Evolutionary conservation across 2,797 vertebrate species (phyloP).

Genomic region (Avahi laniger): DNA sequence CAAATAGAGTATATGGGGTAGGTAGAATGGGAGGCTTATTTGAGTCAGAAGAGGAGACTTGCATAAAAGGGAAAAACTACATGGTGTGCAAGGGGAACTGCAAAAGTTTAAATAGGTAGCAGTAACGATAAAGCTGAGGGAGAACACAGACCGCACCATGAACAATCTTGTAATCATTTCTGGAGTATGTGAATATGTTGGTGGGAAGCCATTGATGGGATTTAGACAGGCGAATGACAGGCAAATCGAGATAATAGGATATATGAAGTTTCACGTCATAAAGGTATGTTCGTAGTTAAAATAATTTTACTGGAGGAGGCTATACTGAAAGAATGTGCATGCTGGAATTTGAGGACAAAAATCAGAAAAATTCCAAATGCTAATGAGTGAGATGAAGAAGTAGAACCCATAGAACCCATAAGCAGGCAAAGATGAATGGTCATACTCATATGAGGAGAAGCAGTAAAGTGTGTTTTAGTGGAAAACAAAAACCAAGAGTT

Average conservation of each 20-base stretch:
- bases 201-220: not conserved
- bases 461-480: not conserved
- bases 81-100: fast-evolving
- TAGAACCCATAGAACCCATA: not conserved
- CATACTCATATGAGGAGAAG: not conserved
- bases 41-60: not conserved
- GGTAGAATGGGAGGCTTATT: not conserved
- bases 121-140: not conserved
- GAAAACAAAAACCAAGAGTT: not conserved
- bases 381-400: not conserved
- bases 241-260: not conserved
- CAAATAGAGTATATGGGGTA: fast-evolving
- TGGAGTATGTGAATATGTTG: not conserved
- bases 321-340: fast-evolving
- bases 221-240: not conserved
- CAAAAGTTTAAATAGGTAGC: not conserved
- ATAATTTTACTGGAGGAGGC: not conserved
- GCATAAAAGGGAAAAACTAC: not conserved
- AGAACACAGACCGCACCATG: not conserved
- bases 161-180: not conserved
- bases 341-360: not conserved
- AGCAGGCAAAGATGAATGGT: not conserved
- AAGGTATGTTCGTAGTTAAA: not conserved
- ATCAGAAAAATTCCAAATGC: not conserved
- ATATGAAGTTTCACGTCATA: not conserved